Conservation (phyloP, 2,113 vertebrate species). For the rabbit (Oryctolagus cuniculus) region DNA sequence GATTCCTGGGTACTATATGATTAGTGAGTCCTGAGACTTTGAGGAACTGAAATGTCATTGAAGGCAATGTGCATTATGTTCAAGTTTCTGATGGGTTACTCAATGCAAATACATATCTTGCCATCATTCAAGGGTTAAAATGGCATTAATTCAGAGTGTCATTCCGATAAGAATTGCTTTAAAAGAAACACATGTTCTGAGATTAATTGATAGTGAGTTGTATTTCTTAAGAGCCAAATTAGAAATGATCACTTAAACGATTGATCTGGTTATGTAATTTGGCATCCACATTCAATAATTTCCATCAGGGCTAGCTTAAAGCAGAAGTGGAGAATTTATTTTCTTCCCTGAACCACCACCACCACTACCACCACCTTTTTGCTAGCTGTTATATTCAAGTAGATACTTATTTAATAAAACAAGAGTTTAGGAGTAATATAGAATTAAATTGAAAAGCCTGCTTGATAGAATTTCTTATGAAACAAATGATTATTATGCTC, state of each 20-base stretch:
- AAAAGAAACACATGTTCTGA: slow-evolving; percentile 6
- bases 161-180: not conserved
- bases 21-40: not conserved
- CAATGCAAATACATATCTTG: not conserved
- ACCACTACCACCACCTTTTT: not conserved
- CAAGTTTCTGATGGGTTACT: not conserved
- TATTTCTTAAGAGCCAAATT: slow-evolving; percentile 39
- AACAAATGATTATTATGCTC: slow-evolving; percentile 52
- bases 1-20: not conserved
- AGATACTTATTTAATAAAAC: slow-evolving; percentile 52
- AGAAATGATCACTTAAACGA: not conserved
- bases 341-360: not conserved
- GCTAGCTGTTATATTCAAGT: not conserved
- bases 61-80: not conserved
- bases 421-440: not conserved
- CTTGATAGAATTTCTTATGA: slow-evolving; percentile 16
- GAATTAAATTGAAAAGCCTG: slow-evolving; percentile 55
- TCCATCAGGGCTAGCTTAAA: not conserved
- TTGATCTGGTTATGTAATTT: slow-evolving; percentile 11
- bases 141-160: not conserved
- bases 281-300: not conserved
- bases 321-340: not conserved
- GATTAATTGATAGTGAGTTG: not conserved
- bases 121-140: not conserved
- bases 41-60: not conserved